These are phyloP conservation scores for Temnothorax curvispinosus DNA, from an alignment of 1,140 invertebrate species.

Conservation along the genomic window DNA sequence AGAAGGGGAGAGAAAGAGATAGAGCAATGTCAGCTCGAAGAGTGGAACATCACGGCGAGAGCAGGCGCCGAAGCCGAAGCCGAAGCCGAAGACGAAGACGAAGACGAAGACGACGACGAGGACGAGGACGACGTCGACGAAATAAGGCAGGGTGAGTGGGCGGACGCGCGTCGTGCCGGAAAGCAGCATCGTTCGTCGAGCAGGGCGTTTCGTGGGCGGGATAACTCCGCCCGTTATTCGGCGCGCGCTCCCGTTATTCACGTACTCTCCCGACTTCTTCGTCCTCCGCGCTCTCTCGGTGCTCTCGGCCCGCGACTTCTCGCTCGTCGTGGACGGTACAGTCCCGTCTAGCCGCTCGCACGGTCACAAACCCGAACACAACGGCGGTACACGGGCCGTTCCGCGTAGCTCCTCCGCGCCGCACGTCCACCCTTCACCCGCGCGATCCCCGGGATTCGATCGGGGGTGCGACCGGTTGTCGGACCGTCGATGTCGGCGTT, in stretches of 20 bases:
- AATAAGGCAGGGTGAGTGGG: conserved; percentile 52
- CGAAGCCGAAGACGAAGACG: neutral
- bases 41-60: neutral
- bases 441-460: neutral
- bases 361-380: conserved; percentile 67
- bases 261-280: conserved; percentile 58
- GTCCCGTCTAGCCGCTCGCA: conserved; percentile 73
- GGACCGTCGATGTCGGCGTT: neutral
- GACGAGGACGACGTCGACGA: conserved; percentile 30
- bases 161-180: conserved; percentile 15
- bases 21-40: conserved; percentile 11
- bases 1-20: neutral
- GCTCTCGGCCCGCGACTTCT: conserved; percentile 50
- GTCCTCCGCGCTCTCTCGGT: conserved; percentile 69
- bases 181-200: conserved; percentile 43
- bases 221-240: conserved; percentile 41
- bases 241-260: conserved; percentile 72
- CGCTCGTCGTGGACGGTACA: conserved; percentile 68
- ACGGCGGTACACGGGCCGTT: conserved; percentile 60
- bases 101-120: neutral
- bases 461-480: neutral
- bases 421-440: conserved; percentile 43
- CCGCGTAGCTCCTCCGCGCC: conserved; percentile 55
- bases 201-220: conserved; percentile 55
- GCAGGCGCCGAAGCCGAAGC: neutral